Evolutionary conservation across 2,888 invertebrate species (phyloP).

Genomic region (Luperina testacea): DNA sequence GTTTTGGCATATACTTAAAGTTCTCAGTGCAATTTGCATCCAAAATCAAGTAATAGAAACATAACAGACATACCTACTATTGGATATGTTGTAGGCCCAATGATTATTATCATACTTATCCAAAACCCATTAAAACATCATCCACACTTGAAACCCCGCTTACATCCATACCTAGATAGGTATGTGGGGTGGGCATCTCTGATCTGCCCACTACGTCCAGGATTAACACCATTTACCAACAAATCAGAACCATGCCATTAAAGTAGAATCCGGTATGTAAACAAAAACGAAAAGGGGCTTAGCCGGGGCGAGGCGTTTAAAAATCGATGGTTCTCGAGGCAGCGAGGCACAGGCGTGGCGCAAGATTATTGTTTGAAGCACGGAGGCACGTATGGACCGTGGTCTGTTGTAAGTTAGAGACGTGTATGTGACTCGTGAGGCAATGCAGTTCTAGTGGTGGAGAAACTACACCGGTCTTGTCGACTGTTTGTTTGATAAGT

Average conservation of each 20-base stretch:
- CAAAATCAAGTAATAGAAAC: background rate
- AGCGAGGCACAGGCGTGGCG: slow-evolving; percentile 35
- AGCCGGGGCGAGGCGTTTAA: slow-evolving; percentile 50
- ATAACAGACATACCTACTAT: background rate
- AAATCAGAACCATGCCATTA: slow-evolving; percentile 53
- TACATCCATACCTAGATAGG: background rate
- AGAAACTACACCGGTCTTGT: slow-evolving; percentile 6
- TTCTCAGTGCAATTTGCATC: background rate
- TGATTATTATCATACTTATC: background rate
- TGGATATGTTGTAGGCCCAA: background rate
- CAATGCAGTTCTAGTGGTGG: slow-evolving; percentile 14
- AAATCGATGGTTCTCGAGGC: slow-evolving; percentile 54
- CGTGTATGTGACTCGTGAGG: slow-evolving; percentile 44
- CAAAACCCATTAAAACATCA: background rate
- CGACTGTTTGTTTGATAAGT: slow-evolving; percentile 27
- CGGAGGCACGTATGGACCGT: slow-evolving; percentile 53
- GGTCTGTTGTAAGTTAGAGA: slow-evolving; percentile 37
- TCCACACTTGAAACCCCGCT: background rate
- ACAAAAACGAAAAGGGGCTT: slow-evolving; percentile 59
- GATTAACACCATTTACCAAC: slow-evolving; percentile 42
- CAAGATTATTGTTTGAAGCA: slow-evolving; percentile 61
- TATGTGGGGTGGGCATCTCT: no score
- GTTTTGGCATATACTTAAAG: background rate
- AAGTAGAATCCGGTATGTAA: slow-evolving; percentile 54
- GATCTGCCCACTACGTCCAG: background rate